Evolutionary conservation across 1,140 invertebrate genomes (phyloP).

Genomic region (Alviniconcha marisindica): DNA sequence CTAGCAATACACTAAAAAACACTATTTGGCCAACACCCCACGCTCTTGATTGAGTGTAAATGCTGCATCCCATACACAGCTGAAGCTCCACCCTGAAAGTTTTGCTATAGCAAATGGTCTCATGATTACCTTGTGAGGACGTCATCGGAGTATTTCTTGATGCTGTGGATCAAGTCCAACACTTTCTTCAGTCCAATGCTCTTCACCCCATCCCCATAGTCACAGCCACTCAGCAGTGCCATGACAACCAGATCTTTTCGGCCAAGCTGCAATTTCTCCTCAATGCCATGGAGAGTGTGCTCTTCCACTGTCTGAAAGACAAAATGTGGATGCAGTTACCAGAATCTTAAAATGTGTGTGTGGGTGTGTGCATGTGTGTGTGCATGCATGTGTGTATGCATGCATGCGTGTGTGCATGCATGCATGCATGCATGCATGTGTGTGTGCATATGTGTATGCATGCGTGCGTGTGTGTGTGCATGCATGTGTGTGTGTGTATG

Average conservation of each 20-base stretch:
- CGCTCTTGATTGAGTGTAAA: too few species aligned
- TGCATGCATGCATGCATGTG: background rate
- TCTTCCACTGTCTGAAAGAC: constrained; percentile 79
- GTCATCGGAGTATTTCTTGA: constrained; percentile 21
- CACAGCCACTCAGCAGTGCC: constrained; percentile 68
- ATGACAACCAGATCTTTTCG: constrained; percentile 90
- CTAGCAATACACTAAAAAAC: too few species aligned
- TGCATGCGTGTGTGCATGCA: background rate
- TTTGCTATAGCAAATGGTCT: too few species aligned
- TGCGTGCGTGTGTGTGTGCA: too few species aligned
- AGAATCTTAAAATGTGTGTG: background rate
- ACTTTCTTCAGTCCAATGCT: constrained; percentile 35
- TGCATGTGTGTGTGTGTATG: too few species aligned
- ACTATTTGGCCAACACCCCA: too few species aligned
- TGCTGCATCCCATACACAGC: too few species aligned
- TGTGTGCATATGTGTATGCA: too few species aligned
- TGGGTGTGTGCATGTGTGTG: too few species aligned
- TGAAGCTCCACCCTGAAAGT: too few species aligned
- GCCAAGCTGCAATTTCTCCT: constrained; percentile 80
- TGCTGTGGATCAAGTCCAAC: background rate
- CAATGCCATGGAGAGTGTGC: constrained; percentile 83
- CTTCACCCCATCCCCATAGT: constrained; percentile 35
- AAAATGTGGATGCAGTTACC: background rate
- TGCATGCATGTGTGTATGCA: background rate
- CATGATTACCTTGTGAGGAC: constrained; percentile 32